phyloP scores from a whole-genome alignment of 2,888 invertebrate genomes.

The Drosophila histrio region DNA sequence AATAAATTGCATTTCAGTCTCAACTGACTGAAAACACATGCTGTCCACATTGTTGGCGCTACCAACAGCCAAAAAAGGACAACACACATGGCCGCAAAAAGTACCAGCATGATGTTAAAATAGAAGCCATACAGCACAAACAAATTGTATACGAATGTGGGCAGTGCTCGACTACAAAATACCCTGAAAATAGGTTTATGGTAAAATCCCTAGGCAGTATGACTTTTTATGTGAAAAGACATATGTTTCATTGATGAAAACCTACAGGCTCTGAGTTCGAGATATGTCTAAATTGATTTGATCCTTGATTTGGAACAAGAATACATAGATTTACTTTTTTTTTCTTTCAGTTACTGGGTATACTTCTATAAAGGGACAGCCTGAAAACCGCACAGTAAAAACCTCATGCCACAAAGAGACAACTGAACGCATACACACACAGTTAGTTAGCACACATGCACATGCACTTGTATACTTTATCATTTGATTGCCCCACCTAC shows the following conservation, averaged over 20 bases:
- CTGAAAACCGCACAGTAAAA: conserved; percentile 45
- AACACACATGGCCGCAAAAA: conserved; percentile 29
- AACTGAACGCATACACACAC: conserved; percentile 18
- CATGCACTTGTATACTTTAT: conserved; percentile 61
- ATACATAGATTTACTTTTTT: too few relatives aligned
- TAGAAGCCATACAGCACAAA: conserved; percentile 25
- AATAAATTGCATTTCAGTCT: conserved; percentile 68
- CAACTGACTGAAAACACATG: conserved; percentile 57
- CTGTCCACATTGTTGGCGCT: conserved; percentile 52
- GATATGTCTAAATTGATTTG: too few relatives aligned
- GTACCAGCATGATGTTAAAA: conserved; percentile 45
- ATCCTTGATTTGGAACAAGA: too few relatives aligned
- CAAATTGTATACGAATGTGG: conserved; percentile 3
- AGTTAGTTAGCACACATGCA: conserved; percentile 7
- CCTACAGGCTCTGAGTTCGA: too few relatives aligned
- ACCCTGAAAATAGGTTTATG: conserved; percentile 3
- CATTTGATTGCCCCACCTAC: conserved; percentile 46
- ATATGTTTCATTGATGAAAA: too few relatives aligned
- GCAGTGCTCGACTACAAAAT: background rate
- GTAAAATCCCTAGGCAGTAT: too few relatives aligned
- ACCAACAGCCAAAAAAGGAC: conserved; percentile 23
- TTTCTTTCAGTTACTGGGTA: background rate
- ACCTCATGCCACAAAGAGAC: conserved; percentile 45
- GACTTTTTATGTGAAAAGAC: too few relatives aligned
- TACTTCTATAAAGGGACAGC: background rate